Percentiles rank a stretch among this genome's conserved stretches.
Conservation (phyloP, 2,888 invertebrate genomes). For the Diloba caeruleocephala region DNA sequence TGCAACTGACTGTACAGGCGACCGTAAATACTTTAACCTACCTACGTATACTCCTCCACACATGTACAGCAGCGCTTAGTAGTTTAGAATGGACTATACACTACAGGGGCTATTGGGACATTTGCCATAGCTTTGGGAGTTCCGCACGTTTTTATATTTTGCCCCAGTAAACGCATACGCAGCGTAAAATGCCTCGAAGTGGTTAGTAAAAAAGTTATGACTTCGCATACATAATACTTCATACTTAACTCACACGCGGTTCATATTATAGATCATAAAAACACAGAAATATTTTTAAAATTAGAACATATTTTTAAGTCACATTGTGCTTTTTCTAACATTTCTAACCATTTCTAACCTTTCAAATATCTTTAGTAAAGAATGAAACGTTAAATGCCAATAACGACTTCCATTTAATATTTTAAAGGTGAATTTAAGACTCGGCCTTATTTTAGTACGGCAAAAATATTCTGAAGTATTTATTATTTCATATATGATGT, state of each 20-base stretch:
- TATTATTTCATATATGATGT: too few relatives aligned
- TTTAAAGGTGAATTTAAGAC: too few relatives aligned
- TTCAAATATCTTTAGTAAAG: too few relatives aligned
- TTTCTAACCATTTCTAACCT: too few relatives aligned
- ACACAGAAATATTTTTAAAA: too few relatives aligned
- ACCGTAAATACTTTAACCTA: conserved; percentile 58
- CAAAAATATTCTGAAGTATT: too few relatives aligned
- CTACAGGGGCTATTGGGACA: conserved; percentile 49
- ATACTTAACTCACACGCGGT: background rate
- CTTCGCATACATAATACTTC: conserved; percentile 11
- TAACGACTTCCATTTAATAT: too few relatives aligned
- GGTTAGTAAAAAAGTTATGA: conserved; percentile 49
- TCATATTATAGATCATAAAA: too few relatives aligned
- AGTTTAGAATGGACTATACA: conserved; percentile 52
- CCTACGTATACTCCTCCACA: conserved; percentile 40
- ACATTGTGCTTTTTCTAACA: too few relatives aligned
- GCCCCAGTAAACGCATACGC: conserved; percentile 43
- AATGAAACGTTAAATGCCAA: too few relatives aligned
- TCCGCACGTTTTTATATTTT: conserved; percentile 48
- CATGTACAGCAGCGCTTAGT: conserved; percentile 42
- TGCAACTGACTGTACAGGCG: conserved; percentile 39
- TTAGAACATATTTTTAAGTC: too few relatives aligned
- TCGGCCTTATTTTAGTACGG: too few relatives aligned
- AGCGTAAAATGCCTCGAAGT: conserved; percentile 30
- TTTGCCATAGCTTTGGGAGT: conserved; percentile 40